Conservation (phyloP, 2,797 vertebrate genomes). For the Sebastes jordani region DNA sequence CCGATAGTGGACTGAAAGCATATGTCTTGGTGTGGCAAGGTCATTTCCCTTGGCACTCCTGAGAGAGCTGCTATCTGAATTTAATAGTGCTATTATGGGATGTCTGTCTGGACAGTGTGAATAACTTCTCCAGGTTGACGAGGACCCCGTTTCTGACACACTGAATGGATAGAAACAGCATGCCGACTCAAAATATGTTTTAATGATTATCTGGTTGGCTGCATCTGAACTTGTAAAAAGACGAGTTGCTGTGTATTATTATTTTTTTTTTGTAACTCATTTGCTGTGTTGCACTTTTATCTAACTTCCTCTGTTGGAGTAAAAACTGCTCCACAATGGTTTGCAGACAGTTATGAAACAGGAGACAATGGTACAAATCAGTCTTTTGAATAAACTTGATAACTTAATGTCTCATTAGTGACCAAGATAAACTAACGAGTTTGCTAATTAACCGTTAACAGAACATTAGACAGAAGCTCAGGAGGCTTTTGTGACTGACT, state of each 20-base stretch:
- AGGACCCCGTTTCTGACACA: not conserved
- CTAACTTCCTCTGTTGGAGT: no score
- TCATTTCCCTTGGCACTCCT: conserved; percentile 28
- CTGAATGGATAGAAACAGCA: not conserved
- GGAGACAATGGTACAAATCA: no score
- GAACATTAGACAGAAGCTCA: no score
- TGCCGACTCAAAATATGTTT: not conserved
- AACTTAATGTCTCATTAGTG: no score
- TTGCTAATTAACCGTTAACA: no score
- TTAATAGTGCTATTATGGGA: conserved; percentile 25
- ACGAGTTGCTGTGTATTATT: not conserved
- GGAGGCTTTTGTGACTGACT: no score
- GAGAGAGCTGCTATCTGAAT: conserved; percentile 31
- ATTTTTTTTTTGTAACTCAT: no score
- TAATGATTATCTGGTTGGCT: not conserved
- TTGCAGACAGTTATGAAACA: no score
- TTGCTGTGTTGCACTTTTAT: no score
- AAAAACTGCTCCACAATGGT: no score
- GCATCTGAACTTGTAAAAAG: not conserved
- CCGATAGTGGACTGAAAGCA: conserved; percentile 36
- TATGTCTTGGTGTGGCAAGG: conserved; percentile 49
- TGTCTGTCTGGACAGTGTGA: conserved; percentile 15
- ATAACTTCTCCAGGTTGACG: conserved; percentile 2
- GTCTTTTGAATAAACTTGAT: no score
- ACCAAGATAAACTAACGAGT: no score